A percentile compares a stretch with the other conserved stretches of the same genome.
These are phyloP conservation scores for Zygogramma bicolorata DNA, from an alignment of 2,888 invertebrate species.

Conservation along the genomic window DNA sequence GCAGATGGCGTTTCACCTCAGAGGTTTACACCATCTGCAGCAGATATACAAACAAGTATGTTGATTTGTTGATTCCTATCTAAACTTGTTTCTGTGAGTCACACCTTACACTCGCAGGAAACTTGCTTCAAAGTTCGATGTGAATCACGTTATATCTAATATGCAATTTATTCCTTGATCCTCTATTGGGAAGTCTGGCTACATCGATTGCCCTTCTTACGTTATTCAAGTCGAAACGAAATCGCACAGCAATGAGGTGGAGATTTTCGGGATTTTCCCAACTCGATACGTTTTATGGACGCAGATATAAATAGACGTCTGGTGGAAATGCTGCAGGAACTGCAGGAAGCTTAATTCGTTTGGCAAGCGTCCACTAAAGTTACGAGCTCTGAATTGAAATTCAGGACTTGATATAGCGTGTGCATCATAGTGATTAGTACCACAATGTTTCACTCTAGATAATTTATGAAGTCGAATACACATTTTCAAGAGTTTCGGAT, in stretches of 20 bases:
- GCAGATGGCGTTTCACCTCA: no score
- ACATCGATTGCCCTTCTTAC: background rate
- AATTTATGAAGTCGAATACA: background rate
- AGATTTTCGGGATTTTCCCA: background rate
- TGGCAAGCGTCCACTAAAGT: slow-evolving; percentile 4
- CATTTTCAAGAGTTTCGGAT: no score
- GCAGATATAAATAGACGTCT: background rate
- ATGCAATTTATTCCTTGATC: no score
- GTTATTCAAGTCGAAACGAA: background rate
- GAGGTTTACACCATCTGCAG: no score
- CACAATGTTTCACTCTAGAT: background rate
- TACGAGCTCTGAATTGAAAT: background rate
- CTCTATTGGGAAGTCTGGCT: background rate
- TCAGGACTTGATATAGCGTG: background rate
- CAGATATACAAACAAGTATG: no score
- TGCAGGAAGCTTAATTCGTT: background rate
- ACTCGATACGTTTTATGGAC: background rate
- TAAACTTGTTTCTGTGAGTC: no score
- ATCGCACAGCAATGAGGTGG: background rate
- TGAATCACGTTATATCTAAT: no score
- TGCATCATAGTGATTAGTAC: background rate
- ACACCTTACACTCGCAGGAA: no score
- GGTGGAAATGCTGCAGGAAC: slow-evolving; percentile 13
- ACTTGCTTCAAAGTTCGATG: no score
- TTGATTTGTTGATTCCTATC: no score